phyloP scores from a whole-genome alignment of 2,888 invertebrate genomes.

The Schizaphis graminum region DNA sequence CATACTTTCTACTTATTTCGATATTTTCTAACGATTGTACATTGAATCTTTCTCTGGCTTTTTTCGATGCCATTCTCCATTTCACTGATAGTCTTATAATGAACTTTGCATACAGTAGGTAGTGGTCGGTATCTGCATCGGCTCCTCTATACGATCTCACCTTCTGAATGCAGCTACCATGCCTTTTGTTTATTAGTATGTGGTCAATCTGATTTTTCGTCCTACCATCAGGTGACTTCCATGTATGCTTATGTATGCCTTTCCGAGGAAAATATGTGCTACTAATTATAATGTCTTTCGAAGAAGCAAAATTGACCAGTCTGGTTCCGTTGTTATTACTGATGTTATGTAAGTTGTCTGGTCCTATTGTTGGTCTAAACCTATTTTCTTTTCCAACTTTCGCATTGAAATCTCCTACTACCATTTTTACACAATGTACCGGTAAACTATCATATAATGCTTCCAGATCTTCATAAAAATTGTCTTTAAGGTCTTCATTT shows the following conservation, averaged over 20 bases:
- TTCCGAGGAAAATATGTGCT: conserved; percentile 30
- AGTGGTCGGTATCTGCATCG: conserved; percentile 44
- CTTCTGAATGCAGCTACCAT: background rate
- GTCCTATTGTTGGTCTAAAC: conserved; percentile 65
- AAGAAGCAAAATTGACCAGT: background rate
- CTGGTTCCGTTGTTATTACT: conserved; percentile 64
- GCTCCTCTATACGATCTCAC: conserved; percentile 24
- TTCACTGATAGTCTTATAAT: background rate
- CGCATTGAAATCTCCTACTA: conserved; percentile 42
- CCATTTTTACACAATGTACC: conserved; percentile 3
- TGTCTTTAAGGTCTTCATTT: conserved; percentile 32
- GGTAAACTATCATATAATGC: conserved; percentile 30
- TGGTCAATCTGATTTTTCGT: conserved; percentile 36
- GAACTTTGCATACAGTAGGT: conserved; percentile 30
- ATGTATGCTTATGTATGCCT: conserved; percentile 3
- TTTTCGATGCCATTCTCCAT: background rate
- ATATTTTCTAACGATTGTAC: conserved; percentile 29
- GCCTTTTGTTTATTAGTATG: background rate
- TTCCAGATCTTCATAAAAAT: conserved; percentile 39
- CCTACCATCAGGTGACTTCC: conserved; percentile 5
- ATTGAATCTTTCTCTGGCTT: background rate
- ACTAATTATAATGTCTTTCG: conserved; percentile 16
- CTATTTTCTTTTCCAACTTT: conserved; percentile 40
- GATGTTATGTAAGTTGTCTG: conserved; percentile 66
- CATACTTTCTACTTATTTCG: conserved; percentile 16